These are phyloP conservation scores for Eulemur mongoz DNA, from an alignment of 2,797 vertebrate species.

Conservation along the genomic window DNA sequence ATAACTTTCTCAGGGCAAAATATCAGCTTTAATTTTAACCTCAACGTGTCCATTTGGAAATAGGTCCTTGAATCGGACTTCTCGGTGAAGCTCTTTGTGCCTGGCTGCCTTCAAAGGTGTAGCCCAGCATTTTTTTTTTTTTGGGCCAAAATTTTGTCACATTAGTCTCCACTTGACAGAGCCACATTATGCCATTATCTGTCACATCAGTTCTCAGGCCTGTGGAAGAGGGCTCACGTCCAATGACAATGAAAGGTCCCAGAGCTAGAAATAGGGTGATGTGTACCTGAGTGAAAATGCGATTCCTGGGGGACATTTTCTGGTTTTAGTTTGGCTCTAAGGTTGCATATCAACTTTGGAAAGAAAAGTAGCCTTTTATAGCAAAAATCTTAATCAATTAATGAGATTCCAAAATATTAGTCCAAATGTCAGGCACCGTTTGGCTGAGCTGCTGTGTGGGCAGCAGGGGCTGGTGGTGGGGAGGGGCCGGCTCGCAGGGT, in stretches of 20 bases:
- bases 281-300: neutral
- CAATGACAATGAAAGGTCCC: constrained; percentile 80
- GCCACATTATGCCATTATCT: constrained; percentile 71
- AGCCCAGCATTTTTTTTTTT: neutral
- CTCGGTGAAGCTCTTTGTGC: constrained; percentile 76
- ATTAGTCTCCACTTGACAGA: constrained; percentile 72
- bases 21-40: neutral
- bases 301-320: constrained; percentile 3
- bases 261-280: constrained; percentile 31
- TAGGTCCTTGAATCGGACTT: constrained; percentile 58
- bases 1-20: constrained; percentile 76
- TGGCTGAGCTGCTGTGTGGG: neutral
- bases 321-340: neutral
- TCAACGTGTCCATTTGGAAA: neutral
- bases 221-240: constrained; percentile 71
- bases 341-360: constrained; percentile 33
- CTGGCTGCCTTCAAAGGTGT: constrained; percentile 52
- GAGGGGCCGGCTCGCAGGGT: rapidly evolving
- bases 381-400: neutral
- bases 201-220: constrained; percentile 53
- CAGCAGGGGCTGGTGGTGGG: rapidly evolving
- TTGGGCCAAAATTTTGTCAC: constrained; percentile 61
- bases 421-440: neutral
- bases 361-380: neutral
- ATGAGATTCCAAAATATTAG: neutral